These are phyloP conservation scores for Cheilosia scutellata DNA, from an alignment of 2,888 invertebrate genomes.

Conservation along the genomic window DNA sequence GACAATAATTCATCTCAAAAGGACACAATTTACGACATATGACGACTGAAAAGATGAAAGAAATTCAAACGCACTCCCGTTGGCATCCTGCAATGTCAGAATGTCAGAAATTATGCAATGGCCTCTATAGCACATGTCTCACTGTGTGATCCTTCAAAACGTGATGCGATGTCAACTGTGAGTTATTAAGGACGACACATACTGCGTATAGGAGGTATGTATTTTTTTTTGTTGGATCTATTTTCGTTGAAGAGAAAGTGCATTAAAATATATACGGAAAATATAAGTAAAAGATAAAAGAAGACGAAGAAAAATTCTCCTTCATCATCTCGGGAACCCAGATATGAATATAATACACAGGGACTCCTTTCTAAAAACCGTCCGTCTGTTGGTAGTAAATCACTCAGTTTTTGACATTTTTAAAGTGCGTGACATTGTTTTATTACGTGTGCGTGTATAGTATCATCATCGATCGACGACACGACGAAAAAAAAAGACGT, in stretches of 20 bases:
- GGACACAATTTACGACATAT: conserved; percentile 67
- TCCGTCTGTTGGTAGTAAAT: conserved; percentile 82
- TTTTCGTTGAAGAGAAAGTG: conserved; percentile 71
- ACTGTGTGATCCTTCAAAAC: conserved; percentile 69
- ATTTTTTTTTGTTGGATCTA: conserved; percentile 52
- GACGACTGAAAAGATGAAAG: conserved; percentile 54
- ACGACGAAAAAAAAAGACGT: conserved; percentile 17
- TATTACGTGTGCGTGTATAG: conserved; percentile 80
- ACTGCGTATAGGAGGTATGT: conserved; percentile 5
- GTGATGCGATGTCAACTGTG: conserved; percentile 68
- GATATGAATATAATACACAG: conserved; percentile 74
- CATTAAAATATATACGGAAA: conserved; percentile 52
- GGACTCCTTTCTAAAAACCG: conserved; percentile 74
- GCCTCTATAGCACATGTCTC: conserved; percentile 56
- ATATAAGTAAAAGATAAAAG: neutral
- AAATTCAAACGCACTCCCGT: conserved; percentile 13
- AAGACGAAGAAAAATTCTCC: conserved; percentile 38
- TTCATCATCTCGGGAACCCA: conserved; percentile 67
- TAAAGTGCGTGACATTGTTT: conserved; percentile 84
- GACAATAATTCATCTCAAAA: conserved; percentile 63
- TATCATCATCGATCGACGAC: conserved; percentile 74
- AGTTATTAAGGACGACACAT: conserved; percentile 25
- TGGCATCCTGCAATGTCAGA: conserved; percentile 29
- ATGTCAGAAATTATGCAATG: conserved; percentile 42
- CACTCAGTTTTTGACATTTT: conserved; percentile 84